Evolutionary conservation across 2,888 invertebrate species (phyloP), one percentile per base, ranked within the genome.

Genomic region (Zygothrica quintamaculata): DNA sequence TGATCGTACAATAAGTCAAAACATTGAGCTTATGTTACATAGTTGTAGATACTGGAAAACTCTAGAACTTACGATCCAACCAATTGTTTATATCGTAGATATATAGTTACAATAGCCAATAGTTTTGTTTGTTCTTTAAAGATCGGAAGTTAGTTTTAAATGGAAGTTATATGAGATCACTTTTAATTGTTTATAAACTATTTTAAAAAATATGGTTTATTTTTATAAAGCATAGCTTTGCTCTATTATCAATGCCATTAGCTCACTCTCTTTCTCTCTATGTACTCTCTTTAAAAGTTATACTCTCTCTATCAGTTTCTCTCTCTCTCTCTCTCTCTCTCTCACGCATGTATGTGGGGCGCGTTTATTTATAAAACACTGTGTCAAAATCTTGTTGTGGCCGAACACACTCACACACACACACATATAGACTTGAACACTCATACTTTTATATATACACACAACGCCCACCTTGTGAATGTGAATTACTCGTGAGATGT

Each of bases 341-440:
- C n/a, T 13, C 29, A 12, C 56, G 34, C 46, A 47, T 53, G 79
- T 84, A 86, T 86, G 86, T 85, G 88, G 84, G 80, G 70, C 84
- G 77, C 72, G 77, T 84, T 84, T 84, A 84, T 84, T 84, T 87
- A 74, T 84, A 88, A 84, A 84, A 70, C 81, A 84, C 73, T 84
- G 81, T 88, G 87, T 88, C 84, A 84, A 84, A 87, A 85, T 87
- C 78, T 84, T 85, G 87, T 68, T 74, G 55, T 61, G 51, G 53
- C 64, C 40, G 42, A 18, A 25, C 40, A 61, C 39, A 37, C 52
- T 44, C 16, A 46, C 46, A 25, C 34, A 26, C 37, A 25, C 46
- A 33, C 34, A 16, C 16, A 1, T 43, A 37, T 22, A 36, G 13
- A 16, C 36, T 43, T 42, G 12, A 16, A 16, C 34, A 53, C 53